Percentiles rank a stretch among this genome's conserved stretches.
These are phyloP conservation scores for Tolmerus cingulatus DNA, from an alignment of 2,888 invertebrate genomes.

Conservation along the genomic window DNA sequence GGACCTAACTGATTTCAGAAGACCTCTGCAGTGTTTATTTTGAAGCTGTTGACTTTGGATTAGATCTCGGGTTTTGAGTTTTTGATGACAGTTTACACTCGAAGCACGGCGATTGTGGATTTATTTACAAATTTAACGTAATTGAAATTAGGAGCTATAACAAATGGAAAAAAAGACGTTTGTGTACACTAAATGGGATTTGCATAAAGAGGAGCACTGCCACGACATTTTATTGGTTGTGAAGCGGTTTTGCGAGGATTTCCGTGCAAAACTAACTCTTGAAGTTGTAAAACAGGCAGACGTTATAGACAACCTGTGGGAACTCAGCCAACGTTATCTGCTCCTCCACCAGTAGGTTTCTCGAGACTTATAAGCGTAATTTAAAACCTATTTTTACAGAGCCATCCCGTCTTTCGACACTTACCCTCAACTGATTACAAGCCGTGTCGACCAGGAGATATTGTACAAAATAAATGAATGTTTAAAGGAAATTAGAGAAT, in stretches of 20 bases:
- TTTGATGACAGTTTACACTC: background rate
- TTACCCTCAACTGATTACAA: background rate
- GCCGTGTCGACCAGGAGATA: background rate
- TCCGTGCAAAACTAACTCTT: background rate
- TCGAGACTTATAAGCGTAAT: background rate
- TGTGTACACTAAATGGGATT: background rate
- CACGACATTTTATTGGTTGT: background rate
- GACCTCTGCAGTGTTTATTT: background rate
- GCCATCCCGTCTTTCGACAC: background rate
- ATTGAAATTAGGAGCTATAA: background rate
- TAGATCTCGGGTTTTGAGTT: background rate
- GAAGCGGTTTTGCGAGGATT: background rate
- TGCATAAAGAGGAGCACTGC: background rate
- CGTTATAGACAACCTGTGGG: background rate
- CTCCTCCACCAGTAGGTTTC: background rate
- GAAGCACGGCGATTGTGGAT: background rate
- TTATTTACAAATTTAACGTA: background rate
- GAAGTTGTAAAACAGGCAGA: background rate
- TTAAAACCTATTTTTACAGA: background rate
- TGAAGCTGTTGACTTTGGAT: background rate
- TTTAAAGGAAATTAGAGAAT: background rate
- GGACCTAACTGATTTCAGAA: background rate
- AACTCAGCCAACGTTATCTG: background rate
- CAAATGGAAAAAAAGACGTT: background rate
- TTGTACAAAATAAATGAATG: background rate